A percentile compares a stretch with the other conserved stretches of the same genome.
phyloP scores from a whole-genome alignment of 2,797 vertebrate genomes.

The Denticeps clupeoides region DNA sequence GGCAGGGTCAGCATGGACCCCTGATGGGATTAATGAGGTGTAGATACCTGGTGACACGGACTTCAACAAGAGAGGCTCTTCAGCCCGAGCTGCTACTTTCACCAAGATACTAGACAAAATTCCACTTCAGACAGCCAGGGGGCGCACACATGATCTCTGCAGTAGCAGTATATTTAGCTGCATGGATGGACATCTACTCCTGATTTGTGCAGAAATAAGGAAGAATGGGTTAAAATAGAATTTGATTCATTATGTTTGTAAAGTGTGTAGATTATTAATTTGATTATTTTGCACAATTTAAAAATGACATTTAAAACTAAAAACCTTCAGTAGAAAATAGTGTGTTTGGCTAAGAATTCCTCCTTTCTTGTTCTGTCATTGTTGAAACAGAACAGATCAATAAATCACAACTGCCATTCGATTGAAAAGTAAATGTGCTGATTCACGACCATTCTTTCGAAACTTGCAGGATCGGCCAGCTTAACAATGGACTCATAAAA shows the following conservation, averaged over 20 bases:
- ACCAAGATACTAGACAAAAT: slow-evolving; percentile 3
- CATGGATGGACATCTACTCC: slow-evolving; percentile 40
- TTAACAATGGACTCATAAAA: slow-evolving; percentile 57
- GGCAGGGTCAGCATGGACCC: slow-evolving; percentile 19
- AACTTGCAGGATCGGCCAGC: no score
- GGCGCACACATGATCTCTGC: slow-evolving; percentile 24
- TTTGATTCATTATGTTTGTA: neutral
- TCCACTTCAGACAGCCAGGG: slow-evolving; percentile 32
- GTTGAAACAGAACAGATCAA: no score
- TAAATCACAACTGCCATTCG: no score
- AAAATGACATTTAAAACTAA: no score
- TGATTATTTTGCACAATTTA: no score
- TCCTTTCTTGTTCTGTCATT: no score
- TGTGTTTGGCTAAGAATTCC: no score
- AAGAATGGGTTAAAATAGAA: neutral
- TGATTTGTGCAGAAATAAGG: neutral
- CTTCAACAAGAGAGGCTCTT: slow-evolving; percentile 20
- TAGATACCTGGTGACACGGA: slow-evolving; percentile 20
- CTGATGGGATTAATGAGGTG: slow-evolving; percentile 33
- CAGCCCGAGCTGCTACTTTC: slow-evolving; percentile 21
- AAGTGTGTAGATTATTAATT: no score
- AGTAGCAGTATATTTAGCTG: slow-evolving; percentile 45
- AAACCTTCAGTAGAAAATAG: no score
- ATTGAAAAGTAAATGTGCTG: no score
- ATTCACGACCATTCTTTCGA: no score